Conservation (phyloP, 2,113 vertebrate species). For the Notechis scutatus region DNA sequence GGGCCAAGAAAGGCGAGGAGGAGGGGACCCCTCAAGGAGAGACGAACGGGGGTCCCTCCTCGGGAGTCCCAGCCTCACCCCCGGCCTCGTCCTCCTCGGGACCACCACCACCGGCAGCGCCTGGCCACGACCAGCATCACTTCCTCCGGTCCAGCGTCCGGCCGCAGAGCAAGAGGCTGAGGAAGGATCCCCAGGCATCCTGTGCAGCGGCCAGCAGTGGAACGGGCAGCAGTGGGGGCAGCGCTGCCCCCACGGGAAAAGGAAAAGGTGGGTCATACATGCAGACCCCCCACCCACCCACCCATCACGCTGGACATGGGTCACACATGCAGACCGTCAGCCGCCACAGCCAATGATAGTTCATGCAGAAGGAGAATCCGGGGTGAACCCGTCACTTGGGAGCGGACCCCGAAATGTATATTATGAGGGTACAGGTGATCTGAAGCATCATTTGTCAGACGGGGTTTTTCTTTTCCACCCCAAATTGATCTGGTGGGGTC, state of each 20-base stretch:
- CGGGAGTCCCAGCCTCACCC: slow-evolving; percentile 60
- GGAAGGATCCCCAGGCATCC: slow-evolving; percentile 87
- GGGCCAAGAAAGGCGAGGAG: slow-evolving; percentile 80
- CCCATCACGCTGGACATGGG: slow-evolving; percentile 28
- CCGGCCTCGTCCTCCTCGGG: slow-evolving; percentile 62
- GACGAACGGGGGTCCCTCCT: slow-evolving; percentile 64
- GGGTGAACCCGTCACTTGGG: background rate
- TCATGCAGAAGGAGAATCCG: background rate
- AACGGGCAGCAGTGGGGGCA: slow-evolving; percentile 62
- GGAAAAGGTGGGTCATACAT: slow-evolving; percentile 76
- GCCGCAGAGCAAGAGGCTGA: slow-evolving; percentile 94
- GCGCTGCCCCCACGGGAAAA: slow-evolving; percentile 67
- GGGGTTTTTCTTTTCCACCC: background rate
- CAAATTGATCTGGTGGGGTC: background rate
- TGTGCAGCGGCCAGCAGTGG: slow-evolving; percentile 65
- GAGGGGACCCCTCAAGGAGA: slow-evolving; percentile 72
- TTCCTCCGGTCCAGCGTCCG: slow-evolving; percentile 96
- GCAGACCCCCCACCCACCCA: no score
- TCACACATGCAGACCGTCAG: background rate
- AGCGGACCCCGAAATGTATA: background rate
- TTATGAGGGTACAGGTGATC: background rate
- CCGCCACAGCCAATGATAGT: no score
- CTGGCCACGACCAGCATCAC: slow-evolving; percentile 95
- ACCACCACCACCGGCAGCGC: slow-evolving; percentile 56
- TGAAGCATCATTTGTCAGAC: background rate